Evolutionary conservation across 2,113 vertebrate species (phyloP).

Genomic region (Henicopernis longicauda): DNA sequence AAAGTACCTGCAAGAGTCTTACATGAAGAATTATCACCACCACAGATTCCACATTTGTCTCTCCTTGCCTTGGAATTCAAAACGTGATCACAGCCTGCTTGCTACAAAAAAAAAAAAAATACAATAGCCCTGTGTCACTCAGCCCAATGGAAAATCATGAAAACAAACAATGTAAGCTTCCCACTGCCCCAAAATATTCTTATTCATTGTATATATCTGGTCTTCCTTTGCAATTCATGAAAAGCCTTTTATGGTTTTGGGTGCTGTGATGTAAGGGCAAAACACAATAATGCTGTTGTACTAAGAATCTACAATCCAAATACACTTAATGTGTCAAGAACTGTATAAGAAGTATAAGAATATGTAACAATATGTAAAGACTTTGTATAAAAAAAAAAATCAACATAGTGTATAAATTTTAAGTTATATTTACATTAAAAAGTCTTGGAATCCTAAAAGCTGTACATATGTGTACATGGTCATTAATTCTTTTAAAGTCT

Average conservation of each 20-base stretch:
- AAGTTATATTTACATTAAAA: background rate
- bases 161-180: background rate
- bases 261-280: background rate
- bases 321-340: background rate
- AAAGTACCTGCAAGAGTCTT: conserved; percentile 88
- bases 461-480: background rate
- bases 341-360: background rate
- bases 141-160: background rate
- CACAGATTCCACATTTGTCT: conserved; percentile 96
- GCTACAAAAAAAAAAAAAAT: conserved; percentile 69
- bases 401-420: background rate
- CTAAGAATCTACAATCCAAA: background rate
- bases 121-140: background rate
- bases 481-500: background rate
- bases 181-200: background rate
- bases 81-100: conserved; percentile 96
- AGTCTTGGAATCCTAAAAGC: background rate
- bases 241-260: background rate
- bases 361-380: background rate
- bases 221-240: background rate
- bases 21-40: conserved; percentile 94
- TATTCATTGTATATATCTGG: background rate
- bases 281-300: background rate
- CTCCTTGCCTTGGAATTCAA: conserved; percentile 91
- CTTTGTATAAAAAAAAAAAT: background rate